Base-by-base conservation (phyloP, 2,113 vertebrate species). In the Brienomyrus brachyistius region DNA sequence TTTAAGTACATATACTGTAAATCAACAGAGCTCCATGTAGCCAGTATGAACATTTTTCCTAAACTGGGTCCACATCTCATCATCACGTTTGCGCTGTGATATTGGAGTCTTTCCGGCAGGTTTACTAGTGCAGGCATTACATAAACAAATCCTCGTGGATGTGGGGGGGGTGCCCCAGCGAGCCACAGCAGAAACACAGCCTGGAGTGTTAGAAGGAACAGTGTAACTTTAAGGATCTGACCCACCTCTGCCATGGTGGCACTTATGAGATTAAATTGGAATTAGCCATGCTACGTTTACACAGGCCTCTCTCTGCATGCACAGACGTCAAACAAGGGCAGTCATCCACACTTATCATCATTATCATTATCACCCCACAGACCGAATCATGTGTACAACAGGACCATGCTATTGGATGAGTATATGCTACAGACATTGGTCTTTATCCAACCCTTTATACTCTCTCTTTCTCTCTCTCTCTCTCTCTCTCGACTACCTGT, bases 1-100 rank as follows among this genome's bases (percentile, higher is more conserved):
- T 94, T 95, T 96, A 96, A 96, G 96, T 94, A 94, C 94, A 94
- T 96, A 97, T 70, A 70, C 62, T 70, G 62, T 97, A 97, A 97
- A 96, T 97, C 97, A 96, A 94, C 94, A 94, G 94, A 91, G 89
- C 10, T 27, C 45, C 94, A 11, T 51, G 74, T 15, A 94, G 90
- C n/a, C 77, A 31, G 89, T 94, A 95, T 94, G 95, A 95, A 95
- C 95, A 95, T 95, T 95, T 94, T 92, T 93, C 92, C 91, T 94
- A 93, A 93, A 94, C 97, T 91, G 94, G 19, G 92, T 96, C 95
- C 95, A 91, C 94, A 96, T 94, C 94, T 94, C 91, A 92, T 94
- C 92, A 95, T 95, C 95, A 96, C 94, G 96, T 96, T 96, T 94
- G 93, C 88, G 90, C 90, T 90, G 90, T 88, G 91, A 92, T 89